Conservation (phyloP, 1,140 invertebrate genomes). For the Penaeus japonicus region DNA sequence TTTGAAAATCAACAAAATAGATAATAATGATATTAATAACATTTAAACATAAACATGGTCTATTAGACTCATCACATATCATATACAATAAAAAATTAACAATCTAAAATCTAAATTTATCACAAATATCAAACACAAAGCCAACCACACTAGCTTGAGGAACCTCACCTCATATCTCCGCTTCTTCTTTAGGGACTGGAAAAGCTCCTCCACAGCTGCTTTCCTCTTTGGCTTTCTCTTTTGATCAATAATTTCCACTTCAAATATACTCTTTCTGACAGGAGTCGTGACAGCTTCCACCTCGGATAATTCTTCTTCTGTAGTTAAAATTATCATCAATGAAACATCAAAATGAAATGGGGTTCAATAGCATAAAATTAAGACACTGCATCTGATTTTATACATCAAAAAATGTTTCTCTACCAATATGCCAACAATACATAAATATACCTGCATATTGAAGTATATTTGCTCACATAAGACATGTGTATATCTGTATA, state of each 20-base stretch:
- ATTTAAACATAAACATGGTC: not conserved
- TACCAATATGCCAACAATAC: too few relatives aligned
- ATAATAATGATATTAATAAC: not conserved
- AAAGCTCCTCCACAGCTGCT: conserved; percentile 75
- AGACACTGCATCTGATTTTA: too few relatives aligned
- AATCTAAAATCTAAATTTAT: not conserved
- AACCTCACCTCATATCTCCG: conserved; percentile 55
- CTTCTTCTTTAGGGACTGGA: conserved; percentile 63
- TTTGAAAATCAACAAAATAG: too few relatives aligned
- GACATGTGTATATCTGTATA: too few relatives aligned
- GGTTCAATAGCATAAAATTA: too few relatives aligned
- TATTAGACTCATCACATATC: too few relatives aligned
- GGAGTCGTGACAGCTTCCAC: conserved; percentile 13
- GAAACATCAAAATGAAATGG: not conserved
- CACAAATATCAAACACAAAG: not conserved
- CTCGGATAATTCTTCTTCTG: conserved; percentile 34
- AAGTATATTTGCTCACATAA: too few relatives aligned
- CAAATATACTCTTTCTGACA: conserved; percentile 47
- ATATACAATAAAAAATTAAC: not conserved
- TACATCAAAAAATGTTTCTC: too few relatives aligned
- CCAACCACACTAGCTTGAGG: not conserved
- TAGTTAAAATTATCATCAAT: not conserved
- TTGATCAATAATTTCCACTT: conserved; percentile 70
- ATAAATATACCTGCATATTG: too few relatives aligned
- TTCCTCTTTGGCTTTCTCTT: conserved; percentile 75